Base-by-base conservation (phyloP, 2,113 vertebrate genomes). In the Phoxinus phoxinus region DNA sequence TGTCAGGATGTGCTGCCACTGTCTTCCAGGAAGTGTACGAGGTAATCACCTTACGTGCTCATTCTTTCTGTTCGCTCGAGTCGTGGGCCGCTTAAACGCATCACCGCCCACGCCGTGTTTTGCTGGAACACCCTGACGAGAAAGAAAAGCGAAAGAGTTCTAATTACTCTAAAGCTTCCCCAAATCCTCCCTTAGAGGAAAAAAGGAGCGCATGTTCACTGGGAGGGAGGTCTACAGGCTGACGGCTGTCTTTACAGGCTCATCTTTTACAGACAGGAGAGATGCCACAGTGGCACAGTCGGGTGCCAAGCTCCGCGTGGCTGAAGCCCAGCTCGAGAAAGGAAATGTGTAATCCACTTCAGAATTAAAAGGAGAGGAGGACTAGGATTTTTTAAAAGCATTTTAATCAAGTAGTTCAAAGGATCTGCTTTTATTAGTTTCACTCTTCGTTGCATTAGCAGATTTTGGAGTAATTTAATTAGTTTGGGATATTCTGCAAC, bases 151-250 rank as follows among this genome's bases (percentile, higher is more conserved):
- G 81, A 89, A 87, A 88, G 25, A 75, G 8, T 27, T 83, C 12
- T 90, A 87, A 91, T 91, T 92, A 91, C 74, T 89, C 85, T 87
- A 87, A 92, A 92, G 89, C 89, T 12, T 56, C 88, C 86, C 85
- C 81, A 90, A 93, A 91, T 88, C 90, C 90, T 89, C 84, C 90
- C 15, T 4, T 35, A 76, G 91, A 88, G 59, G 89, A 58, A 72
- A 85, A 87, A 56, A 86, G 27, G 63, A 41, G n/a, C 11, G 27
- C 32, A 61, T 84, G 27, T 81, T 76, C 41, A 65, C 56, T 81
- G 84, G 80, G 85, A 86, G 63, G 85, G 61, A 78, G 84, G 87
- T 84, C 56, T 69, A 51, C 87, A 74, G 89, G 85, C 87, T 90
- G 89, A 86, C 86, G 89, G 89, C 91, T 90, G 90, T 89, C 87